Evolutionary conservation across 2,888 invertebrate species (phyloP).

Genomic region (Troides aeacus): DNA sequence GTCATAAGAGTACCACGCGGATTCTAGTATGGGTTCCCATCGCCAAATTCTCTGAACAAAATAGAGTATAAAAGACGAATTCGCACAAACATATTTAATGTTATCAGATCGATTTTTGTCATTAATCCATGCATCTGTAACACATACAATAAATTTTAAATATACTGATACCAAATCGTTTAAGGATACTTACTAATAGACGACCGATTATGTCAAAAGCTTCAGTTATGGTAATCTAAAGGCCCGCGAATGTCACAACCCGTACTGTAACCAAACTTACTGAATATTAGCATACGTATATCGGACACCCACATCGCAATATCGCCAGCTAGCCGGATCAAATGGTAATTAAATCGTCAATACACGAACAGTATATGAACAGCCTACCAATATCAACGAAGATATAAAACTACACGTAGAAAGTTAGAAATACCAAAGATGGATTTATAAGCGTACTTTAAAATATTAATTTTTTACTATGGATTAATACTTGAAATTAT

Average conservation of each 20-base stretch:
- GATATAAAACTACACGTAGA: constrained; percentile 47
- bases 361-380: constrained; percentile 73
- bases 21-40: too few relatives aligned
- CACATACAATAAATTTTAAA: too few relatives aligned
- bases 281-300: constrained; percentile 66
- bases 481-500: too few relatives aligned
- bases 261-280: constrained; percentile 44
- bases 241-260: constrained; percentile 53
- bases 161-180: not conserved
- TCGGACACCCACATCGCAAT: constrained; percentile 77
- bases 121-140: too few relatives aligned
- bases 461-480: not conserved
- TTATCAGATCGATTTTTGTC: too few relatives aligned
- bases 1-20: not conserved
- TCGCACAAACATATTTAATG: too few relatives aligned
- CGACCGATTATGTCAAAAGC: constrained; percentile 41
- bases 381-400: constrained; percentile 55
- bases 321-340: constrained; percentile 69
- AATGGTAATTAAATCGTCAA: constrained; percentile 77
- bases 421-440: constrained; percentile 24
- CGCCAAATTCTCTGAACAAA: too few relatives aligned
- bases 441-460: not conserved
- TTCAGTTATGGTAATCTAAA: constrained; percentile 50
- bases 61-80: too few relatives aligned
- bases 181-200: constrained; percentile 14